Evolutionary conservation across 2,797 vertebrate genomes (phyloP).

Genomic region (Manis pentadactyla): DNA sequence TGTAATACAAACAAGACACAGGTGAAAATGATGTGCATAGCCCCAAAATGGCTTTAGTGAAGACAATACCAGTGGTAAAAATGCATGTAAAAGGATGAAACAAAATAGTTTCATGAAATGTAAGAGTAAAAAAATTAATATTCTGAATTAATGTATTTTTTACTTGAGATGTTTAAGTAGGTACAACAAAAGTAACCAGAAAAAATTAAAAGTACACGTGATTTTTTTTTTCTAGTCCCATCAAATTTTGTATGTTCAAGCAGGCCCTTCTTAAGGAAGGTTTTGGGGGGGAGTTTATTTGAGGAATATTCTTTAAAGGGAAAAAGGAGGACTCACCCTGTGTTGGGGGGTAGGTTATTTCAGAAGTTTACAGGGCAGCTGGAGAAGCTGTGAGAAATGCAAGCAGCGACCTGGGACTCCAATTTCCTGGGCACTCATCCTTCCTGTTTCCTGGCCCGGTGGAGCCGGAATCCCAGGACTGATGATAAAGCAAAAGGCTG

Average conservation of each 20-base stretch:
- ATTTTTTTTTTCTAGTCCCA: neutral
- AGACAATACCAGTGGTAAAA: neutral
- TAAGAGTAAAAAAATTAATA: neutral
- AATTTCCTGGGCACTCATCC: too few species aligned
- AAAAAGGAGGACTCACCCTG: neutral
- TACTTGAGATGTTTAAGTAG: slow-evolving; percentile 16
- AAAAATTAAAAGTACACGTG: neutral
- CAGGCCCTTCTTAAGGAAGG: neutral
- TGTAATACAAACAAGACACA: too few species aligned
- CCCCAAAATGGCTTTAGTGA: neutral
- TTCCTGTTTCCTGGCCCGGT: too few species aligned
- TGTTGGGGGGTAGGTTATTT: neutral
- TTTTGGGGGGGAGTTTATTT: neutral
- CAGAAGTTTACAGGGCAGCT: neutral
- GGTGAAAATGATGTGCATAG: neutral
- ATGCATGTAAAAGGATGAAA: neutral
- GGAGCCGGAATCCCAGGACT: neutral
- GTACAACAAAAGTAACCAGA: neutral
- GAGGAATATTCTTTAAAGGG: neutral
- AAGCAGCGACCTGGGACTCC: neutral
- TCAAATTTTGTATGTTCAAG: slow-evolving; percentile 12
- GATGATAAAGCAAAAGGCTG: neutral
- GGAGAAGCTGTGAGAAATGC: neutral
- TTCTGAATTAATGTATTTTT: slow-evolving; percentile 12
- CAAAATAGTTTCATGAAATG: neutral